A percentile compares a stretch with the other conserved stretches of the same genome.
Conservation (phyloP, 1,140 invertebrate genomes). For the Bombus confusus region DNA sequence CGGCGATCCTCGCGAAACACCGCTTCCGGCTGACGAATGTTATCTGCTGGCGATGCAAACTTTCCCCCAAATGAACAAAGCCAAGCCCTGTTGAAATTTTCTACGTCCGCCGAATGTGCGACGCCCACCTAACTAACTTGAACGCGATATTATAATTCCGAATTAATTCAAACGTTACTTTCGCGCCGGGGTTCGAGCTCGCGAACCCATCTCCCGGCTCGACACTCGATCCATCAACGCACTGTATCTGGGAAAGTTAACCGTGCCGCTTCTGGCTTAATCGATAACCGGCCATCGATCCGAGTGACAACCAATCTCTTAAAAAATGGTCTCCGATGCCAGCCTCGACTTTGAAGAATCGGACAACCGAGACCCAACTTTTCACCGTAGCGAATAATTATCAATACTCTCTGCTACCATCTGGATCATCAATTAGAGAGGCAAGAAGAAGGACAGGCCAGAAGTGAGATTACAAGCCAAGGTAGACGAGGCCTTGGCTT, state of each 20-base stretch:
- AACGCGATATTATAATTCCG: not conserved
- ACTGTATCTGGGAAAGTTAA: not conserved
- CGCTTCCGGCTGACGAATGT: conserved; percentile 8
- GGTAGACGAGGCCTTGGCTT: not conserved
- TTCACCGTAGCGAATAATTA: not conserved
- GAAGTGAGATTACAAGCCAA: conserved; percentile 30
- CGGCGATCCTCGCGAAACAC: not conserved
- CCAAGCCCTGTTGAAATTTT: not conserved
- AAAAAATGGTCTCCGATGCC: not conserved
- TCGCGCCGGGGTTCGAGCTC: too few relatives aligned
- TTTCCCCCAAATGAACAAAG: not conserved
- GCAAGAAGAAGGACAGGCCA: not conserved
- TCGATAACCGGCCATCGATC: conserved; percentile 30
- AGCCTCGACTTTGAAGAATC: not conserved
- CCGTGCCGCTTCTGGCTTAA: not conserved
- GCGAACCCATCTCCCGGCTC: not conserved
- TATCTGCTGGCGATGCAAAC: not conserved
- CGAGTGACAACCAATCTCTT: not conserved
- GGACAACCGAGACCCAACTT: not conserved
- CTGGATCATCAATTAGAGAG: not conserved
- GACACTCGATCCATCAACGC: conserved; percentile 35
- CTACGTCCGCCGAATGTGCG: not conserved
- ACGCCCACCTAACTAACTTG: not conserved
- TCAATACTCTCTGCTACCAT: not conserved
- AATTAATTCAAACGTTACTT: not conserved